phyloP scores from a whole-genome alignment of 92 coral and sea anemone species.

The Paramuricea clavata region DNA sequence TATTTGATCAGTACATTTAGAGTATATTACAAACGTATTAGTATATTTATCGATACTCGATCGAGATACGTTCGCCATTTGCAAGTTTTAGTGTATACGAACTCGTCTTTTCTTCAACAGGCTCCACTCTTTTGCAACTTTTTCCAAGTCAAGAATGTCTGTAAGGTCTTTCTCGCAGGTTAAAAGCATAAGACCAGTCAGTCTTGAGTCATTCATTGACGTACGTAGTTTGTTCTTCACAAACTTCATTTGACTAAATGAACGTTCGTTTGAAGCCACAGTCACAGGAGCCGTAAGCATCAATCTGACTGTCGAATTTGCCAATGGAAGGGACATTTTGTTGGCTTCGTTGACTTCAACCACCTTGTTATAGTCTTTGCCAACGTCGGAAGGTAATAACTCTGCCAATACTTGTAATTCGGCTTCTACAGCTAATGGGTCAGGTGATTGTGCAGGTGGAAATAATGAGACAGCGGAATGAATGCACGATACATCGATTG shows the following conservation, averaged over 20 bases:
- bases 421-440: slow-evolving; percentile 34
- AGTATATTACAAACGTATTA: neutral
- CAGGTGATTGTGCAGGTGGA: slow-evolving; percentile 25
- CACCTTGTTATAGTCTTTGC: slow-evolving; percentile 5
- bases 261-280: slow-evolving; percentile 34
- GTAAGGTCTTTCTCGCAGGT: slow-evolving; percentile 5
- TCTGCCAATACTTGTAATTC: slow-evolving; percentile 19
- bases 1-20: no score
- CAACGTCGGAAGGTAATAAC: slow-evolving; percentile 7
- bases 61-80: neutral
- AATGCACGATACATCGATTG: slow-evolving; percentile 10
- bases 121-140: slow-evolving; percentile 14
- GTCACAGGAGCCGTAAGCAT: slow-evolving; percentile 35
- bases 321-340: slow-evolving; percentile 14
- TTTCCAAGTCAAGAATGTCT: neutral
- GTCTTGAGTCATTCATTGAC: slow-evolving; percentile 5
- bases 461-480: slow-evolving; percentile 14
- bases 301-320: slow-evolving; percentile 20
- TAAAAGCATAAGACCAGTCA: slow-evolving; percentile 10
- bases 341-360: slow-evolving; percentile 39
- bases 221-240: slow-evolving; percentile 11
- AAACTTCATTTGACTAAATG: slow-evolving; percentile 14
- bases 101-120: slow-evolving; percentile 14
- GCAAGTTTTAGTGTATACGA: neutral
- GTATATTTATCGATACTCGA: neutral